Evolutionary conservation across 2,113 vertebrate genomes (phyloP).

Genomic region (Aythya baeri): DNA sequence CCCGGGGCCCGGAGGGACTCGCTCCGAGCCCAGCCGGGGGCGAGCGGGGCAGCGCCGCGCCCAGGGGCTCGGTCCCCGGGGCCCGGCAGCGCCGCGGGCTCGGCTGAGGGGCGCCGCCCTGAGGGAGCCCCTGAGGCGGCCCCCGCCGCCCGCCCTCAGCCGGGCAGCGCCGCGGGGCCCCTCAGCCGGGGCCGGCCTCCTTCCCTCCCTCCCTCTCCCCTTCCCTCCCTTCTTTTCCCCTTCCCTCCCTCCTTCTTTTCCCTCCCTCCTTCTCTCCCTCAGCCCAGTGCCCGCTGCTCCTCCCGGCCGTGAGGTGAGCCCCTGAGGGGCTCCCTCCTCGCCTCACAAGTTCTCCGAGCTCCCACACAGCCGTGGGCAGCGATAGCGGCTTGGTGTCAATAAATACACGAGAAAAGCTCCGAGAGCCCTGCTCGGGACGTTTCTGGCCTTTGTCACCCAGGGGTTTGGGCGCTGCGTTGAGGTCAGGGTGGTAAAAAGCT

Average conservation of each 20-base stretch:
- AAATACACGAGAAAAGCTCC: accelerated
- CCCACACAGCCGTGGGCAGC: neutral
- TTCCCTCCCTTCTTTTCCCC: too few relatives aligned
- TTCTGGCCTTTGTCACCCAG: too few relatives aligned
- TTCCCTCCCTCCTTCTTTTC: neutral
- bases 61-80: too few relatives aligned
- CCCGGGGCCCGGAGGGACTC: neutral
- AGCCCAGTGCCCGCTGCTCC: too few relatives aligned
- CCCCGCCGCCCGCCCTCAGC: neutral
- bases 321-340: neutral
- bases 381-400: accelerated
- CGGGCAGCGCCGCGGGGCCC: neutral
- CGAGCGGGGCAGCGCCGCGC: too few relatives aligned
- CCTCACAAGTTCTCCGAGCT: neutral
- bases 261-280: too few relatives aligned
- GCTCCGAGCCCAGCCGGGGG: neutral
- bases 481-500: neutral
- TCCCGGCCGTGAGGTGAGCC: neutral
- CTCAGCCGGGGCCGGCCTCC: neutral
- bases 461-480: neutral
- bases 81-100: too few relatives aligned
- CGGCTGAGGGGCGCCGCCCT: neutral
- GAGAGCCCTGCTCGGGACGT: accelerated
- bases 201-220: too few relatives aligned
- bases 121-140: neutral